Conservation (phyloP, 2,797 vertebrate species). For the Numenius phaeopus region DNA sequence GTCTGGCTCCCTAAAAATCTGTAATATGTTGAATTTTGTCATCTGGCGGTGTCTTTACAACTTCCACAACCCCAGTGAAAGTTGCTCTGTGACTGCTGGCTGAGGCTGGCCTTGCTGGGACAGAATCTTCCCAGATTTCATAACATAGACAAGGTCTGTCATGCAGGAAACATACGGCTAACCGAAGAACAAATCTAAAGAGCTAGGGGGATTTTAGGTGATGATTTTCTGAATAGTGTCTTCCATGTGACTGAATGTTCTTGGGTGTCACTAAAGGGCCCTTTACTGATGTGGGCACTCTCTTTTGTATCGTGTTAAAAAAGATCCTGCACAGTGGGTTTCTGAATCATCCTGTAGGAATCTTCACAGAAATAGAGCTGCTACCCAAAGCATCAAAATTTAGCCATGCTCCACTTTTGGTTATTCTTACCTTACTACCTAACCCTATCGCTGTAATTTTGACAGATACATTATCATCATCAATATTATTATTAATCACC, state of each 20-base stretch:
- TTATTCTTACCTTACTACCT: not conserved
- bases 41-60: not conserved
- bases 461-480: not conserved
- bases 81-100: not conserved
- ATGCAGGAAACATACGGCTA: not conserved
- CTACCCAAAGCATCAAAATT: not conserved
- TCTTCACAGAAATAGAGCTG: not conserved
- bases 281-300: not conserved
- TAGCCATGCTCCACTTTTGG: not conserved
- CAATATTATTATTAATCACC: not conserved
- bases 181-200: not conserved
- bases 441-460: not conserved
- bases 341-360: not conserved
- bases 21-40: not conserved
- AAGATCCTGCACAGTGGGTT: not conserved
- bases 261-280: not conserved
- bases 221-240: not conserved
- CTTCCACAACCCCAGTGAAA: not conserved
- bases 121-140: not conserved
- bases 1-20: too few relatives aligned
- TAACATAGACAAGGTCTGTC: not conserved
- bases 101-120: not conserved
- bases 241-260: not conserved
- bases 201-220: not conserved
- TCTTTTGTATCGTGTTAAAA: not conserved